Base-by-base conservation (phyloP, 2,113 vertebrate genomes). In the Gasterosteus aculeatus region DNA sequence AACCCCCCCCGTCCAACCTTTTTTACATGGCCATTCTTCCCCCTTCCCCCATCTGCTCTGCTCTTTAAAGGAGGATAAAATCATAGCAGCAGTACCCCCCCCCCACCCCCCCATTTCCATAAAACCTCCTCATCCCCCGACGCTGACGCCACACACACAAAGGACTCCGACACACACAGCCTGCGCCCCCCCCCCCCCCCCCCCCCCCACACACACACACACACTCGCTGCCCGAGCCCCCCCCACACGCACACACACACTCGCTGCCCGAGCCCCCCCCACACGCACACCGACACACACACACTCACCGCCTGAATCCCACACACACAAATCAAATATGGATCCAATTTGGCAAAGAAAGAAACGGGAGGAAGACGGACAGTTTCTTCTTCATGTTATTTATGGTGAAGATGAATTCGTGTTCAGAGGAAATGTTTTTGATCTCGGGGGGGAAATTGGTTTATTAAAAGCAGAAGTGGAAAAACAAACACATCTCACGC, bases 51-150 rank as follows among this genome's bases (percentile, higher is more conserved):
- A 38, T 59, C 60, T 46, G n/a, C 81, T 46, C 56, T 76, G 33
- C 46, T 85, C 82, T 89, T 88, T 86, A 85, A 82, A 87, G 60
- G 66, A 75, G 87, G 75, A 87, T 88, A 83, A 84, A 88, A 87
- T 86, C 80, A 81, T 29, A 51, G 51, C 87, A 33, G 78, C 80
- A 56, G 51, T 79, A 72, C 60, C 80, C 72, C 75, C 85, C 86
- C 83, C 85, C 83, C 82, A 80, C 83, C 86, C 85, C 90, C 85
- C 87, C 69, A 70, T 74, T 75, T 84, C 72, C 87, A 88, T 89
- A 89, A 88, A 88, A 69, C 77, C 65, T 67, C 67, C 69, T 71
- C 74, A 68, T 78, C 62, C 65, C 42, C 69, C 66, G 73, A 62
- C 78, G 51, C 41, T 11, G 76, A 77, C 22, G 11, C 76, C 76